Conservation (phyloP, 2,113 vertebrate genomes). For the Micronisus gabar region DNA sequence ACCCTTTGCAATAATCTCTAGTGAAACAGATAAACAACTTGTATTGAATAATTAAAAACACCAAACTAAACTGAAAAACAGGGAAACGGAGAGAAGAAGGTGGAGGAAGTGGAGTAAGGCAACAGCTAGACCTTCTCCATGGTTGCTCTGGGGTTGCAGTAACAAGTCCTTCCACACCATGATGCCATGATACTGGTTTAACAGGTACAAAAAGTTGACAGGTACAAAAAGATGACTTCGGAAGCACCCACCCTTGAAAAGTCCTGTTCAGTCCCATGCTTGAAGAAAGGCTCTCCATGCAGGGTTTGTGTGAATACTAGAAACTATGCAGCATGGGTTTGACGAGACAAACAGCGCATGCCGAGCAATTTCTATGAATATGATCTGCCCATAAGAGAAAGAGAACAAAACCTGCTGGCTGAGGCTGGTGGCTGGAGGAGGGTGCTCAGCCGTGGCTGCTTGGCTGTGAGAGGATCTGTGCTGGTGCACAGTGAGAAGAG, state of each 20-base stretch:
- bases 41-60: background rate
- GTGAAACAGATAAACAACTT: background rate
- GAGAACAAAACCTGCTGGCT: background rate
- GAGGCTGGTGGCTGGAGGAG: background rate
- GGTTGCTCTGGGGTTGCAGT: background rate
- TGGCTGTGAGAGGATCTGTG: background rate
- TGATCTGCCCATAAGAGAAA: background rate
- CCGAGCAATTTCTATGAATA: background rate
- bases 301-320: background rate
- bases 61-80: background rate
- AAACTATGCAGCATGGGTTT: background rate
- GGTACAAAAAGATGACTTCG: background rate
- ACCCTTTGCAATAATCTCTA: background rate
- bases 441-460: fast-evolving
- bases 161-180: background rate
- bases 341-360: background rate
- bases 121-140: background rate
- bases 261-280: background rate
- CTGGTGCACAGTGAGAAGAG: background rate
- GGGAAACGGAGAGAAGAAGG: background rate
- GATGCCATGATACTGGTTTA: background rate
- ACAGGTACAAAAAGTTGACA: background rate
- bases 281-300: background rate
- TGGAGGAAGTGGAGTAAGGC: background rate
- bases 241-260: background rate